phyloP scores from a whole-genome alignment of 2,113 vertebrate genomes.

The Gambusia affinis region DNA sequence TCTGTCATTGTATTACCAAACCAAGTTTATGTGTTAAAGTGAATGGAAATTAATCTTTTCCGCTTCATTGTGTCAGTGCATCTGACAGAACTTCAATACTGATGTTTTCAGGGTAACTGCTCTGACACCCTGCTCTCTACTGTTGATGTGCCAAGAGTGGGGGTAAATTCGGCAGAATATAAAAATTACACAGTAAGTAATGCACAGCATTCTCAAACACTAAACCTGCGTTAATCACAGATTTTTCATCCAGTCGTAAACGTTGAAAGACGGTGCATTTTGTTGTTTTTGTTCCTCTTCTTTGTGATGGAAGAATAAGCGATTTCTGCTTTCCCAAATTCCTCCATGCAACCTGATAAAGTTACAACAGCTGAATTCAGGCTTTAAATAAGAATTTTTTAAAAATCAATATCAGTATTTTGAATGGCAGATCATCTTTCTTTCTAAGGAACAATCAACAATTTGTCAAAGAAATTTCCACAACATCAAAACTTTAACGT shows the following conservation, averaged over 20 bases:
- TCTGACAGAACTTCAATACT: conserved; percentile 1
- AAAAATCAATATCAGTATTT: neutral
- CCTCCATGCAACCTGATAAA: neutral
- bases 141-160: conserved; percentile 51
- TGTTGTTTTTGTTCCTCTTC: neutral
- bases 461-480: neutral
- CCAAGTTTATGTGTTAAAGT: neutral
- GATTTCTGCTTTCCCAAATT: neutral
- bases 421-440: neutral
- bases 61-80: neutral
- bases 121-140: conserved; percentile 36
- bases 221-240: neutral
- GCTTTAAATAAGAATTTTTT: neutral
- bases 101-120: conserved; percentile 41
- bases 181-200: conserved; percentile 66
- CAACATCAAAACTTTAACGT: neutral
- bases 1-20: neutral
- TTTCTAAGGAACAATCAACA: neutral
- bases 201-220: neutral
- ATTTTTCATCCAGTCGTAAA: neutral
- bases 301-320: neutral
- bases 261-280: too few species aligned
- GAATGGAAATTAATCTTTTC: neutral
- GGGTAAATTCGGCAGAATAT: conserved; percentile 39
- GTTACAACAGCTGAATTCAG: neutral